A percentile compares a stretch with the other conserved stretches of the same genome.
These are phyloP conservation scores for Ictalurus punctatus DNA, from an alignment of 2,113 vertebrate species.

Conservation along the genomic window DNA sequence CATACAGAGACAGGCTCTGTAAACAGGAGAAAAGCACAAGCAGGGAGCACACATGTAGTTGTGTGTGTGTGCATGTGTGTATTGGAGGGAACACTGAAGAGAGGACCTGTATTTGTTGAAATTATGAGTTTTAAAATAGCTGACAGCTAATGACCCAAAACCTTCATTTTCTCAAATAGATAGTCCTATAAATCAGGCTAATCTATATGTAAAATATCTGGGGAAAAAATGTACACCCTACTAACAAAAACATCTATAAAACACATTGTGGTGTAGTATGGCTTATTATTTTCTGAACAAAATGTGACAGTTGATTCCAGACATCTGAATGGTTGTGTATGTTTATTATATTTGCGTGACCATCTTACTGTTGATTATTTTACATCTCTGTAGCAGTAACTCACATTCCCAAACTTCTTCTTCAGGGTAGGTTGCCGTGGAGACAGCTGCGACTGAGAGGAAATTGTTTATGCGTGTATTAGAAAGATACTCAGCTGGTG, in stretches of 20 bases:
- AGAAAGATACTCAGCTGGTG: slow-evolving; percentile 18
- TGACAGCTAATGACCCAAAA: no score
- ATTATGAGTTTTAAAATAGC: no score
- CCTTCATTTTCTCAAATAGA: background rate
- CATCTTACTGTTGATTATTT: slow-evolving; percentile 11
- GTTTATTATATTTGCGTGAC: background rate
- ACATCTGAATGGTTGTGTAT: background rate
- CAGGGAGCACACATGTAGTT: background rate
- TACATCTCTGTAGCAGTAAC: background rate
- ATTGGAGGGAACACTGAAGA: background rate
- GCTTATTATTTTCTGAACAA: background rate
- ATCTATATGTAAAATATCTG: background rate
- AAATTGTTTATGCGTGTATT: slow-evolving; percentile 34
- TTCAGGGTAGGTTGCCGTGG: slow-evolving; percentile 23
- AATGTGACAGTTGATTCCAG: background rate
- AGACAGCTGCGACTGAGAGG: slow-evolving; percentile 1
- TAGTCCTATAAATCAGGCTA: background rate
- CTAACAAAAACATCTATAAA: background rate
- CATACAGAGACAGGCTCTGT: background rate
- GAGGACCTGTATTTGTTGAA: background rate
- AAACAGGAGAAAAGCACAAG: background rate
- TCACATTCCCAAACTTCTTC: background rate
- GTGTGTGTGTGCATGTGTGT: background rate
- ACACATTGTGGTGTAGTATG: background rate
- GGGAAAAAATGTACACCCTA: no score